Evolutionary conservation across 2,888 invertebrate genomes (phyloP).

Genomic region (Dioctria linearis): DNA sequence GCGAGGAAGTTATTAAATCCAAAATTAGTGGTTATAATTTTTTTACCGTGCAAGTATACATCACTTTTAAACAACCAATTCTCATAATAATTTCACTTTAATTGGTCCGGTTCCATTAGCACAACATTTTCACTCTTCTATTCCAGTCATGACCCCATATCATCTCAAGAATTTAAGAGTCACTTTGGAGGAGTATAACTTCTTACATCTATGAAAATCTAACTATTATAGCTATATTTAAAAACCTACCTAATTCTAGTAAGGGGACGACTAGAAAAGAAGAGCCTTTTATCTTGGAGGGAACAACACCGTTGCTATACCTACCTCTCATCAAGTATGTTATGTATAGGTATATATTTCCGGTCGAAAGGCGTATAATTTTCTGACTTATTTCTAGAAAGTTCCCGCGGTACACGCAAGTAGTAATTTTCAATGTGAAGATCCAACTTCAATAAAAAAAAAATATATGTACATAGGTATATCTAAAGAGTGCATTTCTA

Average conservation of each 20-base stretch:
- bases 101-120: conserved; percentile 41
- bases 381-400: background rate
- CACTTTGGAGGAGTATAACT: background rate
- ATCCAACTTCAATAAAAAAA: background rate
- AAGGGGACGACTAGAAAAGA: no score
- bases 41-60: background rate
- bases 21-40: background rate
- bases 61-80: conserved; percentile 24
- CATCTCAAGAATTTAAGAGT: conserved; percentile 1
- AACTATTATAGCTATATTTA: no score
- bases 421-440: background rate
- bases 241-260: no score
- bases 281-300: background rate
- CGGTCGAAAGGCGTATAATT: background rate
- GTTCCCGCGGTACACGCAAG: background rate
- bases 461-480: background rate
- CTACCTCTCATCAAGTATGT: background rate
- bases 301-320: background rate
- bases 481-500: background rate
- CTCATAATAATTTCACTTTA: conserved; percentile 36
- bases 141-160: background rate
- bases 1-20: background rate
- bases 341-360: background rate
- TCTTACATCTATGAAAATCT: background rate
- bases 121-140: conserved; percentile 6